Evolutionary conservation across 2,797 vertebrate genomes (phyloP).

Genomic region (Lagocephalus sceleratus): DNA sequence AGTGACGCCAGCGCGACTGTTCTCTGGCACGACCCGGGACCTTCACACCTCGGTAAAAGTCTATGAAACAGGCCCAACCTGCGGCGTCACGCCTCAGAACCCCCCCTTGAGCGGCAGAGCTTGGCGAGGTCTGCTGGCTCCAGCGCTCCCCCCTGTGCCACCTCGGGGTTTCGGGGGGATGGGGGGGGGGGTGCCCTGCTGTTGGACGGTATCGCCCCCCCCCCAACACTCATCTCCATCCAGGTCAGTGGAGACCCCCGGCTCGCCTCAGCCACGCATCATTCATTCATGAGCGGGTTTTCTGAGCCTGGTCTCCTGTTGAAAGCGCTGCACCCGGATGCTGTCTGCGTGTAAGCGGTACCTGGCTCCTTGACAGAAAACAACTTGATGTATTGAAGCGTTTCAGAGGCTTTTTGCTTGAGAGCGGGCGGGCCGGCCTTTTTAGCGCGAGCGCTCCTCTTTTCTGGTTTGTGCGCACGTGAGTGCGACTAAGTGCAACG

Average conservation of each 20-base stretch:
- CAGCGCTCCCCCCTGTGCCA: slow-evolving; percentile 21
- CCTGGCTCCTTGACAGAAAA: slow-evolving; percentile 48
- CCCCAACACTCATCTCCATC: slow-evolving; percentile 9
- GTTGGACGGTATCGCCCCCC: too few relatives aligned
- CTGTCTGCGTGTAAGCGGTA: slow-evolving; percentile 38
- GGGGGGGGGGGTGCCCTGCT: too few relatives aligned
- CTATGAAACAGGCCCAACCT: slow-evolving; percentile 36
- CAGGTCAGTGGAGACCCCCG: slow-evolving; percentile 13
- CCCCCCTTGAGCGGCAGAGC: slow-evolving; percentile 7
- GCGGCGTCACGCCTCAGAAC: slow-evolving; percentile 27
- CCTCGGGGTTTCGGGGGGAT: not conserved
- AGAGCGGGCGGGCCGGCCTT: slow-evolving; percentile 19
- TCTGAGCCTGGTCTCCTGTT: slow-evolving; percentile 54
- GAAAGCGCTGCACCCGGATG: slow-evolving; percentile 43
- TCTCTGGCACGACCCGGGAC: not conserved
- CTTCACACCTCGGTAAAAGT: slow-evolving; percentile 1
- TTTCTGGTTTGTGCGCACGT: not conserved
- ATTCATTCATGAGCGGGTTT: slow-evolving; percentile 69
- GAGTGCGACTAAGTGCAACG: too few relatives aligned
- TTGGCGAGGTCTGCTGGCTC: slow-evolving; percentile 11
- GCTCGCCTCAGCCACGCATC: slow-evolving; percentile 55
- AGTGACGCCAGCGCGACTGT: too few relatives aligned
- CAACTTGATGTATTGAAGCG: slow-evolving; percentile 12
- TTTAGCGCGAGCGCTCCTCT: slow-evolving; percentile 28
- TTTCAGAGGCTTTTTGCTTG: slow-evolving; percentile 32